Evolutionary conservation across 2,888 invertebrate genomes (phyloP).

Genomic region (Cryptus viduatorius): DNA sequence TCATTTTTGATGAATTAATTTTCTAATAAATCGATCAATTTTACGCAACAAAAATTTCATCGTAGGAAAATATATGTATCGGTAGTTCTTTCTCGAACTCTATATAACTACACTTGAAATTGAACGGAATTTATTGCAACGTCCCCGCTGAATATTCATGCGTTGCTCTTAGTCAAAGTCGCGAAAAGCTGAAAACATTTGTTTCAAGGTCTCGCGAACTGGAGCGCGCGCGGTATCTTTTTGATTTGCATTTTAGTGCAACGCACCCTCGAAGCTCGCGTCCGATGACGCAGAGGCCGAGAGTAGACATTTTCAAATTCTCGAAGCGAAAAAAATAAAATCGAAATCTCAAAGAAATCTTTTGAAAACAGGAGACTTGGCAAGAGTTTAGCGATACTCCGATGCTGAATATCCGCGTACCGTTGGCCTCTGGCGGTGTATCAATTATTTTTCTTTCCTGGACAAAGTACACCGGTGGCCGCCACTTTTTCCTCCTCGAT

Average conservation of each 20-base stretch:
- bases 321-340: conserved; percentile 23
- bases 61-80: no score
- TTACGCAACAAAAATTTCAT: no score
- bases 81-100: no score
- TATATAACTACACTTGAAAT: no score
- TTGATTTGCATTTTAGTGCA: conserved; percentile 26
- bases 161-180: not conserved
- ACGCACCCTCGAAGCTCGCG: not conserved
- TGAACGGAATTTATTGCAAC: no score
- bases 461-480: conserved; percentile 6
- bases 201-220: conserved; percentile 16
- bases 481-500: not conserved
- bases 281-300: not conserved
- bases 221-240: conserved; percentile 13
- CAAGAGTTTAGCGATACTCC: conserved; percentile 40
- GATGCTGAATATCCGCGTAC: conserved; percentile 4
- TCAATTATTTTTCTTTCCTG: conserved; percentile 59
- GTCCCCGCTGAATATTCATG: not conserved
- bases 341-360: conserved; percentile 1
- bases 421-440: conserved; percentile 43
- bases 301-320: conserved; percentile 20
- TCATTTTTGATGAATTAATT: no score
- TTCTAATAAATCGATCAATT: no score
- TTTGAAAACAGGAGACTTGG: conserved; percentile 44
- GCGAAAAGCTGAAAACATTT: not conserved